Base-by-base conservation (phyloP, 2,113 vertebrate genomes). In the Hystrix cristata region DNA sequence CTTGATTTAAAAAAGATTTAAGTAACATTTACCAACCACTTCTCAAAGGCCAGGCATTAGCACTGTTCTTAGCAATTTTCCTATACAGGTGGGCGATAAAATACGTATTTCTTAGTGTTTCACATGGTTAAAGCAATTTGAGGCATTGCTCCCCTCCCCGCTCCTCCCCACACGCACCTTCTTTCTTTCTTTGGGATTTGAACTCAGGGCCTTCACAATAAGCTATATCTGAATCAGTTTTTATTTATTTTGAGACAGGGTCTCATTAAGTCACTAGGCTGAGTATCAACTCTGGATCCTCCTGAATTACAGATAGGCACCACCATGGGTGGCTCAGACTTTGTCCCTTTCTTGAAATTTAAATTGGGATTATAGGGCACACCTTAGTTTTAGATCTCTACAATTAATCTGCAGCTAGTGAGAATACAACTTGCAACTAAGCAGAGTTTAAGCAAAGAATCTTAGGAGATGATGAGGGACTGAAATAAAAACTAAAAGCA, bases 361-460 rank as follows among this genome's bases (percentile, higher is more conserved):
- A 92, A 97, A 86, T 69, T 95, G 55, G 91, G 53, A 85, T 76
- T 94, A 43, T 65, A 78, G 62, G 89, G 9, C 60, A 78, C 78
- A 80, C 78, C 91, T 80, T 51, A 0, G 3, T 91, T 94, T 95
- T 91, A 13, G 0, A 90, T 81, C 85, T 84, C 83, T 31, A 31
- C 43, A 90, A 19, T 48, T 90, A 62, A 57, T 92, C 81, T 83
- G 18, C 11, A 96, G 67, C 21, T 53, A 51, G 3, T 59, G 38
- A 93, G 57, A 95, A 29, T 4, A 19, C 79, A 84, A 55, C 2
- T 21, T 79, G 12, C 38, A 94, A 65, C 55, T 78, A 53, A 86
- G 43, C 46, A 84, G 38, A 74, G 38, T 93, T 95, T 86, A 96
- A 94, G 59, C 67, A 67, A 94, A 83, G 16, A 59, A 38, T 29